Evolutionary conservation across 2,797 vertebrate genomes (phyloP).

Genomic region (Mormyrus hasselquistii): DNA sequence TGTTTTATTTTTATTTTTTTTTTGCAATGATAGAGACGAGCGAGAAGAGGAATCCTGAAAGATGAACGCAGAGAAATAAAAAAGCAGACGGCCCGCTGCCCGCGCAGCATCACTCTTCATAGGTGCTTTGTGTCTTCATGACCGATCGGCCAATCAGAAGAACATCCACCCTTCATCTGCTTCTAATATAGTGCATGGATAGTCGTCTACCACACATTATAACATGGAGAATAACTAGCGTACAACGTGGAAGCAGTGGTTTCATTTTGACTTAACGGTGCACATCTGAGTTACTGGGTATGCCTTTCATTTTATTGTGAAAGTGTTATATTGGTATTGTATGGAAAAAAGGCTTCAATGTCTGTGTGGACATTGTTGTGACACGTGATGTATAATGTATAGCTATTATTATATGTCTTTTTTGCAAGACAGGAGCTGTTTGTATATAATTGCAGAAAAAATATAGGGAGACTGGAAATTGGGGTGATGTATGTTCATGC

Average conservation of each 20-base stretch:
- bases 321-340: slow-evolving; percentile 77
- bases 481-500: slow-evolving; percentile 59
- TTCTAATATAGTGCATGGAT: slow-evolving; percentile 64
- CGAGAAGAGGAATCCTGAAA: slow-evolving; percentile 22
- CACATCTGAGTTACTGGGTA: slow-evolving; percentile 64
- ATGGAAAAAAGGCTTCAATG: slow-evolving; percentile 65
- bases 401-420: slow-evolving; percentile 69
- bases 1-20: neutral
- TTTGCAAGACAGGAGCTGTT: slow-evolving; percentile 65
- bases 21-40: slow-evolving; percentile 27
- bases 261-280: slow-evolving; percentile 58
- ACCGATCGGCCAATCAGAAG: slow-evolving; percentile 43
- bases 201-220: slow-evolving; percentile 38
- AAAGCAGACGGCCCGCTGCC: slow-evolving; percentile 15
- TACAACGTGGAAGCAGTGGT: slow-evolving; percentile 55
- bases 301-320: slow-evolving; percentile 68
- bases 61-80: slow-evolving; percentile 16
- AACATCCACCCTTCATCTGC: slow-evolving; percentile 24
- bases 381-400: slow-evolving; percentile 73
- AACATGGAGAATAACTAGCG: slow-evolving; percentile 49
- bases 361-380: slow-evolving; percentile 75
- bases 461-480: slow-evolving; percentile 57
- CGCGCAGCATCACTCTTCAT: slow-evolving; percentile 48
- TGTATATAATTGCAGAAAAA: slow-evolving; percentile 68
- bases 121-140: slow-evolving; percentile 48